Conservation (phyloP, 2,113 vertebrate genomes). For the Syngnathus scovelli region DNA sequence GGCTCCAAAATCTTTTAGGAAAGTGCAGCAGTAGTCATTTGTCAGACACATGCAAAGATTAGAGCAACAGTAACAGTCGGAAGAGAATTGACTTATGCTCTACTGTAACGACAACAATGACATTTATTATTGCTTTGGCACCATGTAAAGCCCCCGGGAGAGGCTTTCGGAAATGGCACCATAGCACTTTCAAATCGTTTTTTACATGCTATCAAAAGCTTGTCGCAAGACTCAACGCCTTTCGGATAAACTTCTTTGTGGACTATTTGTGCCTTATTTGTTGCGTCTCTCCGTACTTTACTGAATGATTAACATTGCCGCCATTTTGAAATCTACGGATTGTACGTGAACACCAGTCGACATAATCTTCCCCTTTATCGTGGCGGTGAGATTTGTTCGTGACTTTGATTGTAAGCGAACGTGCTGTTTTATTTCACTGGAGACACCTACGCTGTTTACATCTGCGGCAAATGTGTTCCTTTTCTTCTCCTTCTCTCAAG, state of each 20-base stretch:
- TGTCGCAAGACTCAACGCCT: not conserved
- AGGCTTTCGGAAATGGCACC: not conserved
- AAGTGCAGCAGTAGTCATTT: no score
- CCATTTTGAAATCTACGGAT: not conserved
- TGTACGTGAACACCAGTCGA: not conserved
- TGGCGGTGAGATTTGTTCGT: slow-evolving; percentile 19
- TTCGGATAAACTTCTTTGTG: not conserved
- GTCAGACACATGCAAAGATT: no score
- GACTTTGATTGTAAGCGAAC: slow-evolving; percentile 34
- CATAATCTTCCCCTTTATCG: slow-evolving; percentile 28
- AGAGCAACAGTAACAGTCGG: no score
- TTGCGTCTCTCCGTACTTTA: no score
- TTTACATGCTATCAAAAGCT: not conserved
- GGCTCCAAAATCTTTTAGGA: no score
- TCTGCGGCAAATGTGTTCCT: slow-evolving; percentile 34
- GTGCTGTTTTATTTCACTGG: slow-evolving; percentile 50
- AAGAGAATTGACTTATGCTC: no score
- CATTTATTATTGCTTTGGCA: no score
- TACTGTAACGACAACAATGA: no score
- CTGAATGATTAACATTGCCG: not conserved
- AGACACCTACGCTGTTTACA: slow-evolving; percentile 32
- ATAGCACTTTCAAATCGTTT: not conserved
- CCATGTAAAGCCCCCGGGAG: no score
- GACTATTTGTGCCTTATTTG: not conserved
- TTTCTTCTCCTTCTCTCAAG: slow-evolving; percentile 21